phyloP scores from a whole-genome alignment of 2,113 vertebrate species.

The Australoheros scitulus region DNA sequence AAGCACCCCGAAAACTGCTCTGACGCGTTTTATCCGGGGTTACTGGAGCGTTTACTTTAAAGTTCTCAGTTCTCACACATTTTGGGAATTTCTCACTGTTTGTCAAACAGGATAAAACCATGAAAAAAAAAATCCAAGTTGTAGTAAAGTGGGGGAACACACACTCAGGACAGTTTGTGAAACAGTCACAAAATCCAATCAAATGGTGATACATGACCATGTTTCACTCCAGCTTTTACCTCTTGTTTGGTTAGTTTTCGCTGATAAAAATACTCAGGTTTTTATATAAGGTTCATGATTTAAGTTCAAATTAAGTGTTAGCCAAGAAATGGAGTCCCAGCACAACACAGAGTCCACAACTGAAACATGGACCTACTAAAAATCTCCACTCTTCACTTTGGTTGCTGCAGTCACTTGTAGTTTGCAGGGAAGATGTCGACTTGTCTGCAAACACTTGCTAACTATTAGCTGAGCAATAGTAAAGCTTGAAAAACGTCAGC shows the following conservation, averaged over 20 bases:
- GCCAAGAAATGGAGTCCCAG: not conserved
- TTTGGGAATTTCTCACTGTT: too few relatives aligned
- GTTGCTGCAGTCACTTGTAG: not conserved
- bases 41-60: too few relatives aligned
- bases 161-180: too few relatives aligned
- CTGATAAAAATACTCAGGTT: not conserved
- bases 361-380: too few relatives aligned
- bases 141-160: too few relatives aligned
- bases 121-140: too few relatives aligned
- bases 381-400: not conserved
- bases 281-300: not conserved
- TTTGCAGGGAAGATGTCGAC: not conserved
- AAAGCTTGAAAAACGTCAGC: not conserved
- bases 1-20: not conserved
- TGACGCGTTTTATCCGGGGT: too few relatives aligned
- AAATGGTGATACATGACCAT: too few relatives aligned
- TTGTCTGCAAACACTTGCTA: not conserved
- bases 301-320: not conserved
- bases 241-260: not conserved
- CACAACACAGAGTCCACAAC: not conserved
- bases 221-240: fast-evolving
- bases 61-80: too few relatives aligned
- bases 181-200: too few relatives aligned
- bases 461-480: not conserved
- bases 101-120: too few relatives aligned